Conservation (phyloP, 2,797 vertebrate species). For the Peromyscus eremicus region DNA sequence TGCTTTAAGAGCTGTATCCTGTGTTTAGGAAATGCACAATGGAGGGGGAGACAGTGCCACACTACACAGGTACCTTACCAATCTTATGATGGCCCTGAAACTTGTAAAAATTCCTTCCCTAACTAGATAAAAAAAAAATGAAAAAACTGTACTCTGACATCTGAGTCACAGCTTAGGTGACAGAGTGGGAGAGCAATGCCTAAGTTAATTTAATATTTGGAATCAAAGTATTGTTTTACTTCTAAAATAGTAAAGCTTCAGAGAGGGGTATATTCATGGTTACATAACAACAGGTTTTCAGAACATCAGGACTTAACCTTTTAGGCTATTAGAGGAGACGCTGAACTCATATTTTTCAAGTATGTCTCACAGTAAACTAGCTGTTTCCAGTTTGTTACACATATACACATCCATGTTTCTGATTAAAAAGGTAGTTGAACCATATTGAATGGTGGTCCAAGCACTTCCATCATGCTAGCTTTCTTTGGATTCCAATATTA, state of each 20-base stretch:
- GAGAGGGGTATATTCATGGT: conserved; percentile 56
- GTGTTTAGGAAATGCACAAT: background rate
- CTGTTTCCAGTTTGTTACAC: background rate
- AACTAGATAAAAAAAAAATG: conserved; percentile 58
- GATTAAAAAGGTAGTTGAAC: background rate
- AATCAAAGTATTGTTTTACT: conserved; percentile 78
- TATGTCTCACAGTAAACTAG: background rate
- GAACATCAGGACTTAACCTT: background rate
- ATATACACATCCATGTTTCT: background rate
- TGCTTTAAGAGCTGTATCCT: background rate
- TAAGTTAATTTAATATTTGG: conserved; percentile 80
- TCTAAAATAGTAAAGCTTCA: conserved; percentile 72
- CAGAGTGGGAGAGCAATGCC: conserved; percentile 70
- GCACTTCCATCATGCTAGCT: background rate
- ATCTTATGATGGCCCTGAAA: conserved; percentile 27
- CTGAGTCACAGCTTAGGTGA: conserved; percentile 76
- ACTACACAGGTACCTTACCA: conserved; percentile 1
- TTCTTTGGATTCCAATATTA: background rate
- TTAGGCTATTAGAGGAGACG: background rate
- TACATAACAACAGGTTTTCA: conserved; percentile 66
- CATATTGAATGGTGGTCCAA: background rate
- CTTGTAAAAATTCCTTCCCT: conserved; percentile 51
- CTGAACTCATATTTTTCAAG: background rate
- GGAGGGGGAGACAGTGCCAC: background rate
- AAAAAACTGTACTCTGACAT: conserved; percentile 50